Evolutionary conservation across 2,888 invertebrate genomes (phyloP), one percentile per base, ranked within the genome.

Genomic region (Lacanobia wlatinum): DNA sequence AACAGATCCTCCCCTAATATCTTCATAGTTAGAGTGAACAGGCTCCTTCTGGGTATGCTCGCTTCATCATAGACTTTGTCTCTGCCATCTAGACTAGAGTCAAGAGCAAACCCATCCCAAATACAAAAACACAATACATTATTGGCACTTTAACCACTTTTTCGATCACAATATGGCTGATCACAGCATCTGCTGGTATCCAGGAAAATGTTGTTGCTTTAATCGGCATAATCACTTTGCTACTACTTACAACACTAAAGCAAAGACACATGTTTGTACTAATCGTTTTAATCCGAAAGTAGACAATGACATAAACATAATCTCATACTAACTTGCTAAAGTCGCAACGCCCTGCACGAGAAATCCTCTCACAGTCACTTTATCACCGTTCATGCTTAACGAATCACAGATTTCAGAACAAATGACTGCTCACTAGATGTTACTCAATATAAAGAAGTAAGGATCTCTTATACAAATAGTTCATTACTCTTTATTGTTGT

Each of bases 271-370:
- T 21, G 59, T 14, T 18, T 34, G 3, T 3, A 34, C 18, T 18
- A 6, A 43, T 48, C 8, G 3, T 60, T 14, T 63, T 1, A n/a
- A 43, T 55, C n/a, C 0, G 4, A 1, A 50, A 43, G 16, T 23
- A 75, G 53, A 48, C 5, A 43, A 40, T n/a, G 73, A 43, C 14
- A 12, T 8, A 1, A 43, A 38, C n/a, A 2, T 18, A 46, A 21
- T 63, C 14, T 12, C n/a, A 67, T 82, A 83, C 83, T 80, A 69
- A 86, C 86, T 87, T 78, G 86, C 70, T 21, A 86, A 73, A 1
- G 82, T 77, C 5, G 82, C 66, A 5, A 50, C 50, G 4, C 75
- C 63, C 62, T 86, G 86, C 58, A 86, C 84, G 10, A 75, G 16
- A 46, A 73, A 73, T 23, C 78, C 82, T 59, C 62, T 77, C 1